Evolutionary conservation across 2,888 invertebrate genomes (phyloP), one percentile per base, ranked within the genome.

Genomic region (Cheilosia impressa): DNA sequence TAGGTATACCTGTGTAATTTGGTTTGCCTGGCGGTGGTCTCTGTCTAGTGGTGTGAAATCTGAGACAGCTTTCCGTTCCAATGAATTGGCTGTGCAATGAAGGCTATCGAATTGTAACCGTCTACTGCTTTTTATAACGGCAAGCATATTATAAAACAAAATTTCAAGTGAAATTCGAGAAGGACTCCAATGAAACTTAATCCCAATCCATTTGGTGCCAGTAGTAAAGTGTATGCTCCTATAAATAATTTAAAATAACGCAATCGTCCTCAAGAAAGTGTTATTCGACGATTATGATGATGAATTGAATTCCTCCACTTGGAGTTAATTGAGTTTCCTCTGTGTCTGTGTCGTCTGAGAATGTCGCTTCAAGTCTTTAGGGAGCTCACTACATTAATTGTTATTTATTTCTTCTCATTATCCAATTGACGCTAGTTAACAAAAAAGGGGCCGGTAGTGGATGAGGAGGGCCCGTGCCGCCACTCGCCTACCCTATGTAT

Each of bases 361-460:
- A 75, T 75, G 72, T 63, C 22, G 47, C 57, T 52, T 66, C 47
- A n/a, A 53, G 58, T 45, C 34, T 65, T 17, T 17, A 5, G 43
- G 43, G 43, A 43, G 52, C 22, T 45, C 19, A 27, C n/a, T 17
- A 19, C 17, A 81, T 81, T 85, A 85, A 81, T 85, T 85, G 72
- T 85, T 85, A 76, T 81, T 81, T 72, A 85, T 81, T 76, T 41
- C 71, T 79, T 81, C 76, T 72, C 81, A 85, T 85, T 85, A 85
- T 85, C 73, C 85, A 85, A 85, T 85, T 80, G 85, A 85, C 77
- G 50, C 47, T 76, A 81, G 85, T 85, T 85, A 77, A 76, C 41
- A 45, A 63, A 76, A 72, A 55, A 43, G 43, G 4, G 19, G 31
- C 71, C 65, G 52, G 71, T 31, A 31, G 71, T 53, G 52, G 73